Conservation (phyloP, 2,888 invertebrate species). For the Leptinotarsa rubiginosa region DNA sequence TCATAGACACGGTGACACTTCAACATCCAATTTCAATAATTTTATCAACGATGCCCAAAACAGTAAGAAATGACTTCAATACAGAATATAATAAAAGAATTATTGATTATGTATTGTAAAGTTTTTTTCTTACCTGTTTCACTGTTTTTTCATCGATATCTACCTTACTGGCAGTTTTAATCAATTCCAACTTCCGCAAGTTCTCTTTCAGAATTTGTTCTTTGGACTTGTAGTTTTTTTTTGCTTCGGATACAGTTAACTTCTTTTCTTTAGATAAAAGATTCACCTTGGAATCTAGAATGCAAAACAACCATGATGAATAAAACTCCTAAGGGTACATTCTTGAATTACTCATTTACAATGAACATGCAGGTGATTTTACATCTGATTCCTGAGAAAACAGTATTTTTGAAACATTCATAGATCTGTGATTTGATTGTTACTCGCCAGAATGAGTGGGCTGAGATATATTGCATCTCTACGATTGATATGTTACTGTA, state of each 20-base stretch:
- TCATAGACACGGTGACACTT: too few species aligned
- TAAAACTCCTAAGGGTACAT: too few species aligned
- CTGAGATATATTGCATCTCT: background rate
- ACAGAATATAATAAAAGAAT: too few species aligned
- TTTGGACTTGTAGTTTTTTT: conserved; percentile 56
- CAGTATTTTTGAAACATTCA: too few species aligned
- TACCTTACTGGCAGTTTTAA: conserved; percentile 57
- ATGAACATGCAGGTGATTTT: too few species aligned
- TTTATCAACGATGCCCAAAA: too few species aligned
- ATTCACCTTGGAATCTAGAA: conserved; percentile 51
- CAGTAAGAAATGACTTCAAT: background rate
- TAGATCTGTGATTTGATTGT: too few species aligned
- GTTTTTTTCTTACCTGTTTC: conserved; percentile 48
- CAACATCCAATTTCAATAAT: too few species aligned
- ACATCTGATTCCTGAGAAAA: too few species aligned
- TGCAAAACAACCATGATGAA: conserved; percentile 9
- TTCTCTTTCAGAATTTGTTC: conserved; percentile 60
- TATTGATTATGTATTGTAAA: too few species aligned
- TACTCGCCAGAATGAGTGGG: background rate
- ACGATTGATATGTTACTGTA: too few species aligned
- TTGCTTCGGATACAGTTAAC: conserved; percentile 59
- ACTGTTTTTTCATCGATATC: conserved; percentile 57
- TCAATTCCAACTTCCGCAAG: conserved; percentile 59
- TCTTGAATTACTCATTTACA: too few species aligned
- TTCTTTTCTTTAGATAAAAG: conserved; percentile 56